Evolutionary conservation across 1,140 invertebrate genomes (phyloP).

Genomic region (Zophobas atratus): DNA sequence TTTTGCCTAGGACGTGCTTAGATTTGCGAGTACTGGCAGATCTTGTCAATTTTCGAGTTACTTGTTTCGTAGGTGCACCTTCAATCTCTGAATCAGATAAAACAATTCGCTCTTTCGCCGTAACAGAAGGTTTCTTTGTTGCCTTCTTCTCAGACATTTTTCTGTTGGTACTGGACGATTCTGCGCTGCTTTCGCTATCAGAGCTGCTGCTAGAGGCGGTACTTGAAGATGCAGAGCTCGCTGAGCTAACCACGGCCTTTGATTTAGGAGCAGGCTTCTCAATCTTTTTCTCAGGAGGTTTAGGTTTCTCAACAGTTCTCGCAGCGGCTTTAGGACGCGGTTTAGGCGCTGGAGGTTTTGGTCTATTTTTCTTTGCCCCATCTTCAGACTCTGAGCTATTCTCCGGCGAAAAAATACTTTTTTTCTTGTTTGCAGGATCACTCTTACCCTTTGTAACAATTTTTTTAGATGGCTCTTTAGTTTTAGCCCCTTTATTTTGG

Average conservation of each 20-base stretch:
- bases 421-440: constrained; percentile 78
- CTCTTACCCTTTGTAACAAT: constrained; percentile 59
- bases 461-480: constrained; percentile 54
- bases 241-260: constrained; percentile 67
- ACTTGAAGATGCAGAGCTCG: constrained; percentile 67
- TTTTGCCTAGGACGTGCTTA: constrained; percentile 71
- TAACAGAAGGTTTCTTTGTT: constrained; percentile 65
- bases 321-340: constrained; percentile 64
- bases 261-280: constrained; percentile 64
- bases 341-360: constrained; percentile 57
- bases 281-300: constrained; percentile 60
- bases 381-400: constrained; percentile 83
- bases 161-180: constrained; percentile 61
- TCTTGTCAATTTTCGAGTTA: constrained; percentile 71
- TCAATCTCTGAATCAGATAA: constrained; percentile 65
- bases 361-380: constrained; percentile 51
- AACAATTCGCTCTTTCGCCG: constrained; percentile 57
- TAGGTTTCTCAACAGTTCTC: constrained; percentile 62
- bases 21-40: constrained; percentile 72
- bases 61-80: constrained; percentile 55
- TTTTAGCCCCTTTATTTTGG: constrained; percentile 54
- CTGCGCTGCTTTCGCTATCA: constrained; percentile 66
- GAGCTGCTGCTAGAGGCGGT: constrained; percentile 64
- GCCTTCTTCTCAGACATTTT: constrained; percentile 65
- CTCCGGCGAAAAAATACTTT: constrained; percentile 87